Evolutionary conservation across 2,888 invertebrate species (phyloP).

Genomic region (Meteorus cinctellus): DNA sequence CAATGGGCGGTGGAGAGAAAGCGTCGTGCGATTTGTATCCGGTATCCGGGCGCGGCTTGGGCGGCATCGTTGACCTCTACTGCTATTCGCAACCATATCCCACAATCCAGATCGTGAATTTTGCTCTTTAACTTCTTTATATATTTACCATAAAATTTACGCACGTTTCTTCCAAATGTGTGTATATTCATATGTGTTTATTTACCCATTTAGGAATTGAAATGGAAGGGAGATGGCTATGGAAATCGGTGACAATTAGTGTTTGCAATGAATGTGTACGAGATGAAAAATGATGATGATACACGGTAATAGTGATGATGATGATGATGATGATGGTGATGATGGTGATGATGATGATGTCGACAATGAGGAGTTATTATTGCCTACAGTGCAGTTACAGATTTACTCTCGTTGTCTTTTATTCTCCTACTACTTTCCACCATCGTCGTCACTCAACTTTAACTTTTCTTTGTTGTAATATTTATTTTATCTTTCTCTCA

Average conservation of each 20-base stretch:
- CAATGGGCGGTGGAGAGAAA: constrained; percentile 14
- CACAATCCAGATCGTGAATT: constrained; percentile 31
- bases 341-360: constrained; percentile 50
- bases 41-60: constrained; percentile 40
- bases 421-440: constrained; percentile 30
- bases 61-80: constrained; percentile 45
- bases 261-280: constrained; percentile 27
- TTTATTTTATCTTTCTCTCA: constrained; percentile 32
- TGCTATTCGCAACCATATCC: constrained; percentile 22
- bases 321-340: constrained; percentile 49
- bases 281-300: constrained; percentile 48
- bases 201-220: neutral
- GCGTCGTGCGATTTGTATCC: constrained; percentile 41
- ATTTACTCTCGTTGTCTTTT: constrained; percentile 27
- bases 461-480: constrained; percentile 24
- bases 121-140: neutral
- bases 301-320: constrained; percentile 36
- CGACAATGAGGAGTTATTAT: constrained; percentile 44
- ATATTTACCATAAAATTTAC: neutral
- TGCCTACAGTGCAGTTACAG: constrained; percentile 43
- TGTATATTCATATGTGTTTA: neutral
- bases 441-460: constrained; percentile 29
- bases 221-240: neutral
- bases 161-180: neutral
- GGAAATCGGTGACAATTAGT: constrained; percentile 35